Base-by-base conservation (phyloP, 35 echinoderm and acorn worm species). In the Diadema setosum region DNA sequence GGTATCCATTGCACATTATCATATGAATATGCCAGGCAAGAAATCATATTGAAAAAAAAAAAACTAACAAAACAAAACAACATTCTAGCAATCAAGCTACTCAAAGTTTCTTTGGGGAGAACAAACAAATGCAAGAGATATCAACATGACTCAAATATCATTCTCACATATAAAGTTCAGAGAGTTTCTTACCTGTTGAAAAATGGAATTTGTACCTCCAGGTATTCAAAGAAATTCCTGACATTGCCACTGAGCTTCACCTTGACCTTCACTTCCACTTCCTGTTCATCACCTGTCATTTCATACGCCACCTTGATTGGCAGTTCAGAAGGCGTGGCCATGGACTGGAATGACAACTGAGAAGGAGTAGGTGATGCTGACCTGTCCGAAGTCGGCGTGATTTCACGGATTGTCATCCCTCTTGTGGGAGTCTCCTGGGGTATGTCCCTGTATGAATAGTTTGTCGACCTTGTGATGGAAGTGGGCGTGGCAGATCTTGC, bases 121-220 rank as follows among this genome's bases (percentile, higher is more conserved):
- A n/a, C n/a, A n/a, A n/a, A n/a, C n/a, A n/a, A n/a, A n/a, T n/a
- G n/a, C n/a, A n/a, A n/a, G n/a, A n/a, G n/a, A n/a, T n/a, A n/a
- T n/a, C n/a, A n/a, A n/a, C n/a, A n/a, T n/a, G n/a, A n/a, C n/a
- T n/a, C 49, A 55, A 55, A 2, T 12, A 55, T 55, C 49, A 55
- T 55, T 55, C 0, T 55, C 49, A 55, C 0, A 55, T 55, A n/a
- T n/a, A 67, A 16, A 34, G 37, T 67, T 16, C 17, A 60, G n/a
- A 21, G 39, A 37, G 2, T 34, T 58, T 60, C 83, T 91, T 49
- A 97, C 95, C 95, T 84, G 42, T 97, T 97, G 57, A 87, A 91
- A 49, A 97, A 97, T 76, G 95, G 95, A 46, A 97, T 78, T 65
- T 97, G 95, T 16, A 97, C 85, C 57, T 97, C 95, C 87, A 88